Base-by-base conservation (phyloP, 1,140 invertebrate genomes). In the Whitmania pigra region DNA sequence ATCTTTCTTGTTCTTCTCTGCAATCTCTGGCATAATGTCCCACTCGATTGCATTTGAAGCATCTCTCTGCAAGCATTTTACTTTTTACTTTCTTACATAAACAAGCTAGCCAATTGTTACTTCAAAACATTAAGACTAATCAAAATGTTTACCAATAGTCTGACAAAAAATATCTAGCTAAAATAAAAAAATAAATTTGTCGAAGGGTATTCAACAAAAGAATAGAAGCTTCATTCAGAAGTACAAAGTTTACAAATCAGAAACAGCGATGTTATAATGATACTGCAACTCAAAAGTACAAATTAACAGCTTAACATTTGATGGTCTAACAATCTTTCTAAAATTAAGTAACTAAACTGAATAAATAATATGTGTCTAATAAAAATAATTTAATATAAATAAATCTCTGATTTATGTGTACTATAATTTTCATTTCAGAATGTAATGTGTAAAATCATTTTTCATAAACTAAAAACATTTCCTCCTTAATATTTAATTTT, bases 21-120 rank as follows among this genome's bases (percentile, higher is more conserved):
- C 73, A 74, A 29, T 74, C 73, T 53, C 73, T 70, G 22, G 73
- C 70, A 72, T 72, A 72, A 60, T 74, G 73, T 36, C 73, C 73
- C 36, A 55, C 27, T 57, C 67, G 43, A 66, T 74, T 72, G 67
- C 74, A 74, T 43, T 73, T 74, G 71, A 68, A 74, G 67, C 74
- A 74, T 36, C 67, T 36, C 54, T 74, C 74, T 72, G 69, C 40
- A 49, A 49, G 43, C 43, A 71, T 20, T 3, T 49, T 40, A n/a
- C 71, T 67, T 17, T 20, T 63, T 20, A 53, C 0, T 53, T 22
- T 20, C n/a, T n/a, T 5, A 27, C 18, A 11, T 71, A 20, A 25
- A 4, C 53, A 55, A 27, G 31, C 11, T 6, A 31, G 53, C 43
- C 20, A 49, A 31, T 25, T 15, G 15, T n/a, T 7, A 71, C 36